Conservation (phyloP, 2,888 invertebrate genomes). For the Azorinus chamasolen region DNA sequence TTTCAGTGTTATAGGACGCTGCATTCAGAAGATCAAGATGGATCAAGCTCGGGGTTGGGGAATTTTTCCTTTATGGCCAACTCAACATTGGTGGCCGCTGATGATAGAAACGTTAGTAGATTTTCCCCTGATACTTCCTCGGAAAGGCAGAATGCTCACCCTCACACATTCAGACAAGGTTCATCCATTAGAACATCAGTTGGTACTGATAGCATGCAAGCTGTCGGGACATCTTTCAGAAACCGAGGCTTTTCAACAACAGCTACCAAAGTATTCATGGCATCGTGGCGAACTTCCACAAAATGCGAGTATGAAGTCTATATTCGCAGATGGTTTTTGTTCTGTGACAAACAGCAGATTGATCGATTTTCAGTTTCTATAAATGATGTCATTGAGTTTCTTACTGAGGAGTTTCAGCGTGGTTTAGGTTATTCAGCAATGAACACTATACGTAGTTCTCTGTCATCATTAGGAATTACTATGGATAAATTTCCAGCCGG, state of each 20-base stretch:
- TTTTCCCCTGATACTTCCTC: conserved; percentile 25
- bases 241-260: conserved; percentile 32
- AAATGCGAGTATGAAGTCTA: conserved; percentile 50
- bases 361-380: conserved; percentile 50
- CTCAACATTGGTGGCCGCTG: conserved; percentile 32
- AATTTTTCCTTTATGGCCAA: conserved; percentile 45
- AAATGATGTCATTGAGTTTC: conserved; percentile 47
- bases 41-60: conserved; percentile 8
- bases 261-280: conserved; percentile 41
- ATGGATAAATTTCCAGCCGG: conserved; percentile 27
- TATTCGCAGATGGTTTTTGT: conserved; percentile 55
- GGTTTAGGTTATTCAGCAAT: conserved; percentile 49
- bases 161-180: conserved; percentile 7
- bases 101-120: conserved; percentile 25
- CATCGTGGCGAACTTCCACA: conserved; percentile 54
- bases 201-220: conserved; percentile 38
- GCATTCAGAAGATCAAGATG: conserved; percentile 28
- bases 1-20: conserved; percentile 55
- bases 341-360: conserved; percentile 49
- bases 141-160: not conserved
- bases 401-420: conserved; percentile 23
- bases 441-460: conserved; percentile 39
- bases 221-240: conserved; percentile 40
- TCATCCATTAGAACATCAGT: conserved; percentile 30
- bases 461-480: conserved; percentile 44